phyloP scores from a whole-genome alignment of 2,797 vertebrate genomes.

The Megalops cyprinoides region DNA sequence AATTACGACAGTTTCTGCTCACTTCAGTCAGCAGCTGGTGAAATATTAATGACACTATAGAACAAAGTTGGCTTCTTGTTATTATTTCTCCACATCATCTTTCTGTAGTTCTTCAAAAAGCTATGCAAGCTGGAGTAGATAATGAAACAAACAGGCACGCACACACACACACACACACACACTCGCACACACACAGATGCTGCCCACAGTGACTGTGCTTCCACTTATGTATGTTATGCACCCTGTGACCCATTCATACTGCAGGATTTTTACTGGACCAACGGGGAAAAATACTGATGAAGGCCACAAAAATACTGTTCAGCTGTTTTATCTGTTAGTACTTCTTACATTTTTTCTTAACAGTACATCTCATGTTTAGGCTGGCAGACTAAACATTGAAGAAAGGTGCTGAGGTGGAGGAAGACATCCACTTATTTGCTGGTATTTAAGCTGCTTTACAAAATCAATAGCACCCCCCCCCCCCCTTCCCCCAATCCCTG shows the following conservation, averaged over 20 bases:
- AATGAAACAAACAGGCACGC: neutral
- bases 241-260: too few species aligned
- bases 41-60: conserved; percentile 46
- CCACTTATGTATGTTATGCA: neutral
- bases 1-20: conserved; percentile 44
- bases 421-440: neutral
- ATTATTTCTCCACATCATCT: conserved; percentile 34
- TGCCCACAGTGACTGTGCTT: neutral
- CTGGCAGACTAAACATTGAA: neutral
- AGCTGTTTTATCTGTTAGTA: too few species aligned
- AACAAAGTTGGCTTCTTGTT: conserved; percentile 34
- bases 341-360: too few species aligned
- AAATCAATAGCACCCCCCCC: neutral
- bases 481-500: neutral
- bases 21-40: conserved; percentile 41
- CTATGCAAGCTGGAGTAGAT: neutral
- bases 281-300: neutral
- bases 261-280: neutral
- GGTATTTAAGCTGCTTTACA: neutral
- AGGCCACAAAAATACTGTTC: neutral
- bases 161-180: neutral
- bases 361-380: too few species aligned
- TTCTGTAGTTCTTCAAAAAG: conserved; percentile 13
- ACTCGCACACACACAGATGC: neutral
- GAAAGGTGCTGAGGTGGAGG: neutral